Conservation (phyloP, 2,113 vertebrate genomes). For the Phainopepla nitens region DNA sequence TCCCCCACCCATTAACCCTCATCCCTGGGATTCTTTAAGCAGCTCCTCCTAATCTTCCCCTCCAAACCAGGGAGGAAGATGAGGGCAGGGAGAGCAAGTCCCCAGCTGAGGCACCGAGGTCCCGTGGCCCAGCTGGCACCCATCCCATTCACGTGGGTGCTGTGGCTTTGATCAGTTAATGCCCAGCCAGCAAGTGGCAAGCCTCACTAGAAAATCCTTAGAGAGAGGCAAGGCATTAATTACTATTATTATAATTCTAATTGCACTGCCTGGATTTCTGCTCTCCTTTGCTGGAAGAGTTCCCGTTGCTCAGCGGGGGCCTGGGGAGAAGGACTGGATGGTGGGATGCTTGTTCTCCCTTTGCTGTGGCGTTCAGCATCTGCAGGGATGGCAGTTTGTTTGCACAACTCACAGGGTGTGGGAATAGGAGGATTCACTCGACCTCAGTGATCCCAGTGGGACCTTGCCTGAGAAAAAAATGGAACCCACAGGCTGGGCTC, state of each 20-base stretch:
- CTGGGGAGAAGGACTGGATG: not conserved
- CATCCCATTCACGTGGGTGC: not conserved
- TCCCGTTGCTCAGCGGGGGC: rapidly evolving
- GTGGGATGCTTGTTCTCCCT: not conserved
- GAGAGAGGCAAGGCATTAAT: slow-evolving; percentile 26
- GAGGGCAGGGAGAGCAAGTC: rapidly evolving
- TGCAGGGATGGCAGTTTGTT: rapidly evolving
- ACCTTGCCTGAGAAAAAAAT: not conserved
- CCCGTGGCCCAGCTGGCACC: not conserved
- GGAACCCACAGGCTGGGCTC: not conserved
- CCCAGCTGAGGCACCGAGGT: not conserved
- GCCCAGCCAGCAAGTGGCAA: not conserved
- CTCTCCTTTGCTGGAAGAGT: not conserved
- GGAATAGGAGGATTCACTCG: not conserved
- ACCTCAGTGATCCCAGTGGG: not conserved
- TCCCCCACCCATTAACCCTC: not conserved
- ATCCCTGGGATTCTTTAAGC: not conserved
- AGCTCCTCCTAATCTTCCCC: not conserved
- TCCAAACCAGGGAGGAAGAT: not conserved
- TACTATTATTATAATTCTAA: not conserved
- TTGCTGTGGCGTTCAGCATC: not conserved
- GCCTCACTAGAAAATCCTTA: slow-evolving; percentile 1
- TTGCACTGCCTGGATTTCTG: not conserved
- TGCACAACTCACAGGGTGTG: not conserved
- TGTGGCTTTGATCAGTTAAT: not conserved